These are phyloP conservation scores for Caprella mutica DNA, from an alignment of 2,888 invertebrate species.

Conservation along the genomic window DNA sequence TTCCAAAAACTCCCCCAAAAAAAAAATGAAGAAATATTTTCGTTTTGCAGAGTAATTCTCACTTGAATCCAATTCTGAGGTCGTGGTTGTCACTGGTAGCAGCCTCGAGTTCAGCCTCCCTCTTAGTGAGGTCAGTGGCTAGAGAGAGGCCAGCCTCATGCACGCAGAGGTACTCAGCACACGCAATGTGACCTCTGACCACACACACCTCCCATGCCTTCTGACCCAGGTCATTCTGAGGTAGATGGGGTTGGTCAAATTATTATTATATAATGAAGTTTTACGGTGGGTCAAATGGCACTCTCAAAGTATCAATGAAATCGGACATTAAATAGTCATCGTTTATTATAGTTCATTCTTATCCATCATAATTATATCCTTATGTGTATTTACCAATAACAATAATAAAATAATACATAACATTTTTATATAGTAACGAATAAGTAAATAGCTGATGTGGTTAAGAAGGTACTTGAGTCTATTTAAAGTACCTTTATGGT, in stretches of 20 bases:
- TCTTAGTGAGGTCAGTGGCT: slow-evolving; percentile 36
- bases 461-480: too few species aligned
- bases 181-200: slow-evolving; percentile 36
- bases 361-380: too few species aligned
- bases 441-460: too few species aligned
- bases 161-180: slow-evolving; percentile 38
- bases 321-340: too few species aligned
- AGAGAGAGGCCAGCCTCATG: slow-evolving; percentile 37
- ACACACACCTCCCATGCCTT: slow-evolving; percentile 38
- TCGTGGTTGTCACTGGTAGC: slow-evolving; percentile 35
- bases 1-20: neutral
- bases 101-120: slow-evolving; percentile 35
- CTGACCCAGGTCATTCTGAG: slow-evolving; percentile 38
- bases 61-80: slow-evolving; percentile 36
- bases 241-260: too few species aligned
- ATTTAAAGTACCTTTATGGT: slow-evolving; percentile 36
- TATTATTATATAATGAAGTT: too few species aligned
- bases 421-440: too few species aligned
- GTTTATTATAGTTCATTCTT: too few species aligned
- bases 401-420: too few species aligned
- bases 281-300: too few species aligned
- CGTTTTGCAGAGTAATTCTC: slow-evolving; percentile 1
- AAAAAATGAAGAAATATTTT: neutral
- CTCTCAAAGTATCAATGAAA: too few species aligned
- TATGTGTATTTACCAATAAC: too few species aligned